Evolutionary conservation across 1,140 invertebrate species (phyloP), one percentile per base, ranked within the genome.

Genomic region (Conus ventricosus): DNA sequence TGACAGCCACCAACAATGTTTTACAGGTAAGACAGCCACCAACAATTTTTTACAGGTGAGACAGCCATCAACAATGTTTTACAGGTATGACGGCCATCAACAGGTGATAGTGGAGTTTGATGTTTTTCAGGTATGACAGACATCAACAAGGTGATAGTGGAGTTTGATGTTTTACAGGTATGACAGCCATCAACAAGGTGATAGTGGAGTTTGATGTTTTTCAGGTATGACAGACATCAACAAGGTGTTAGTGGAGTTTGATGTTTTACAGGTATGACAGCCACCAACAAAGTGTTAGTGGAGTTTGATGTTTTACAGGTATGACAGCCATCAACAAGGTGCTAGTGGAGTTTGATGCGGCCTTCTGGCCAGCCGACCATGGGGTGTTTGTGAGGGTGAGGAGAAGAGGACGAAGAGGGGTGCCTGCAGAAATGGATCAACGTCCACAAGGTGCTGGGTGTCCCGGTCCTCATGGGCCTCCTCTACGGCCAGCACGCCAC

Each of bases 291-390:
- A 85, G 53, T 93, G 7, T 84, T 93, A 53, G 87, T 93, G 57
- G 89, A 91, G 25, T 93, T 93, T 89, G 89, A 91, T 63, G 67
- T 39, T 39, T 39, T 60, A 13, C 76, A 93, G 92, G 90, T 54
- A 87, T 91, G 39, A 75, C 88, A n/a, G 75, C 60, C 54, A 88
- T 87, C n/a, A 91, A 92, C 84, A 93, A 91, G 87, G 54, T 93
- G 5, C 82, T 93, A 53, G 87, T 93, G 60, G 89, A 91, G 25
- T 93, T 93, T 89, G 89, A 91, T 63, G 71, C 90, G 75, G 87
- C 91, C 15, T 93, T 93, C 83, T 93, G 93, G 93, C 91, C 93
- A 0, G 63, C 81, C 23, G 91, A 93, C 67, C 57, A 90, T 67
- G 92, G 91, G 60, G 89, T 92, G 20, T 93, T 93, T 88, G 60